Evolutionary conservation across 2,113 vertebrate genomes (phyloP).

Genomic region (Gyps fulvus): DNA sequence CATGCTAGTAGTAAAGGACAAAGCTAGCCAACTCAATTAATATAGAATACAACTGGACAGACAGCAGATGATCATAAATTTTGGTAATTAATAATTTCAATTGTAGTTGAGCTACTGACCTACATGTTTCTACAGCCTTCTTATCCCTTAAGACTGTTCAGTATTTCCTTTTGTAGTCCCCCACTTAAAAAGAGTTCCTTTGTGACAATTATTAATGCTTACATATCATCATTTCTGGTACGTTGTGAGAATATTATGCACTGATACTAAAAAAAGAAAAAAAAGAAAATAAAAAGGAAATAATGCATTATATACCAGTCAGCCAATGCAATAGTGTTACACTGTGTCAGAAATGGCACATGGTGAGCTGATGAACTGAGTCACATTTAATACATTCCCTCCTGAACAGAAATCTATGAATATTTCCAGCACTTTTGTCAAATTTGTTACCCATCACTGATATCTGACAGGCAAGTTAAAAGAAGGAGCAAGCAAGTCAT

Average conservation of each 20-base stretch:
- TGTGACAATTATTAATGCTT: background rate
- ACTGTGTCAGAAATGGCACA: background rate
- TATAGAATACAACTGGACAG: background rate
- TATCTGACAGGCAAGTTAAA: background rate
- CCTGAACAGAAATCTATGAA: background rate
- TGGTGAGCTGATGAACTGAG: background rate
- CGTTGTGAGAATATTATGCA: background rate
- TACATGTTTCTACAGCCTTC: background rate
- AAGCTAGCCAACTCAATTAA: background rate
- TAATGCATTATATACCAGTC: background rate
- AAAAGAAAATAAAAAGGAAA: background rate
- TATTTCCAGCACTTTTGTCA: background rate
- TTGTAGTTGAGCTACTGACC: background rate
- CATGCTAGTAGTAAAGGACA: background rate
- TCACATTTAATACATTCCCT: background rate
- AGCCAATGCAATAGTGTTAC: background rate
- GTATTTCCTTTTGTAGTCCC: background rate
- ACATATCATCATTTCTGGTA: background rate
- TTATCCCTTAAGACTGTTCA: background rate
- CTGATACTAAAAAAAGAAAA: background rate
- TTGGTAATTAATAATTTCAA: background rate
- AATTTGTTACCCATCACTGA: background rate
- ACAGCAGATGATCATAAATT: background rate
- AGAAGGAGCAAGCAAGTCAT: rapidly evolving
- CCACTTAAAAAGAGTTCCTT: background rate